A percentile compares a stretch with the other conserved stretches of the same genome.
Conservation (phyloP, 53 echinoderm and acorn worm genomes). For the Patiria pectinifera region DNA sequence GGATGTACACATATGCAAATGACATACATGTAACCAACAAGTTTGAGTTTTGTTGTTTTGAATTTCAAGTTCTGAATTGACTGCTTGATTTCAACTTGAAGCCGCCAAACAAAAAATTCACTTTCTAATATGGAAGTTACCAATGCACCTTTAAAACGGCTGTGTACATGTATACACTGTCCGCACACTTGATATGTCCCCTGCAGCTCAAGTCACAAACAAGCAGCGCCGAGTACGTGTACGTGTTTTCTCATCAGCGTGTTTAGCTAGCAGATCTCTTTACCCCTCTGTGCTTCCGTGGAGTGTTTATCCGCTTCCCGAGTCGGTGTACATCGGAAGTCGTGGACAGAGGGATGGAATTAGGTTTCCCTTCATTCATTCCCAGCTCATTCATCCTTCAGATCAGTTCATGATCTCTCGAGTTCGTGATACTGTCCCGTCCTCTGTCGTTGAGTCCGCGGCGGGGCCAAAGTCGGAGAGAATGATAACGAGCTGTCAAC, state of each 20-base stretch:
- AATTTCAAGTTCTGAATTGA: too few species aligned
- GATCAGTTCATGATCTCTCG: neutral
- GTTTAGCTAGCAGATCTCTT: neutral
- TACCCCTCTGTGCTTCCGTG: neutral
- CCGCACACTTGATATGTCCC: neutral
- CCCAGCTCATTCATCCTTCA: neutral
- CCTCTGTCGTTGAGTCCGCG: too few species aligned
- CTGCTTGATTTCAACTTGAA: neutral
- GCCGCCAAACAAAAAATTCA: neutral
- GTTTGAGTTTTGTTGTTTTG: too few species aligned
- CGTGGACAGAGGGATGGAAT: neutral
- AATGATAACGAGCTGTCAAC: constrained; percentile 24
- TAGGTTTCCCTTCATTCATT: constrained; percentile 1
- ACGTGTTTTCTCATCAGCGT: neutral
- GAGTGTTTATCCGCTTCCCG: constrained; percentile 16
- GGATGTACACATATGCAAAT: too few species aligned
- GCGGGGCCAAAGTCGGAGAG: neutral
- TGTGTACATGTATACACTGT: constrained; percentile 14
- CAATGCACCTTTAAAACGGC: neutral
- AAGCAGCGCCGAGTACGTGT: neutral
- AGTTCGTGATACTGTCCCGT: neutral
- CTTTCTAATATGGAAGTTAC: too few species aligned
- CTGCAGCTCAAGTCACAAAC: neutral
- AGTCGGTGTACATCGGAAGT: constrained; percentile 2
- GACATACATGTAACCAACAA: too few species aligned